Conservation (phyloP, 2,797 vertebrate genomes). For the Pseudocheirus occidentalis region DNA sequence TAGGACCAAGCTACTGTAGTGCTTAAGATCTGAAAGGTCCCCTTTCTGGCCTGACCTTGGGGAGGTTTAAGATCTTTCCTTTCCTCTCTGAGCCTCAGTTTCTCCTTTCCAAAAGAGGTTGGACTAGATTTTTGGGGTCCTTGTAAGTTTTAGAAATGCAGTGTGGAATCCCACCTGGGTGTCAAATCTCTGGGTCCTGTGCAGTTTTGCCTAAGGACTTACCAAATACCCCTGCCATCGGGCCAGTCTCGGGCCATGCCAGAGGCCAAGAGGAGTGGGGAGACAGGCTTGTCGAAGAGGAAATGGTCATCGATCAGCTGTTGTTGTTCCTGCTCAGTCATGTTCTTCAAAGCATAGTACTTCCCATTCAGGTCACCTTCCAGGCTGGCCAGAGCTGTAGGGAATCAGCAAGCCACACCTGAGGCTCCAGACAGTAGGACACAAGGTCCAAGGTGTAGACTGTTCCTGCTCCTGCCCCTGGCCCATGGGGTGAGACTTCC, state of each 20-base stretch:
- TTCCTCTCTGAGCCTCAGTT: not conserved
- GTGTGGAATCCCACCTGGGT: no score
- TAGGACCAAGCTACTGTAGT: no score
- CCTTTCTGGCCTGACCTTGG: not conserved
- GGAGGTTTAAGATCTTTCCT: no score
- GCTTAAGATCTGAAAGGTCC: not conserved
- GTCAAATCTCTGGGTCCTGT: not conserved
- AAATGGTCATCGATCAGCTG: constrained; percentile 98
- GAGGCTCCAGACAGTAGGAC: not conserved
- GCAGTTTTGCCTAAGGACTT: constrained; percentile 66
- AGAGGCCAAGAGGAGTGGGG: constrained; percentile 94
- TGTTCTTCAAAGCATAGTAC: constrained; percentile 95
- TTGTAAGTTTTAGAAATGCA: not conserved
- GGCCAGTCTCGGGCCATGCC: constrained; percentile 98
- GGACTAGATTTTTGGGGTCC: not conserved
- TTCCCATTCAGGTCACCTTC: constrained; percentile 94
- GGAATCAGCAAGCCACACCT: constrained; percentile 19
- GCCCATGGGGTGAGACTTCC: not conserved
- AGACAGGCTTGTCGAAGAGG: constrained; percentile 97
- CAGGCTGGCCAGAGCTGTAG: constrained; percentile 90
- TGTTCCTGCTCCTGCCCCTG: not conserved
- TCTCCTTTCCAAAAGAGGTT: not conserved
- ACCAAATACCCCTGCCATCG: constrained; percentile 96
- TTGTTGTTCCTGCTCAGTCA: constrained; percentile 95
- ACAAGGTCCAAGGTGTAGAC: not conserved